Evolutionary conservation across 2,888 invertebrate genomes (phyloP).

Genomic region (Creontiades dilutus): DNA sequence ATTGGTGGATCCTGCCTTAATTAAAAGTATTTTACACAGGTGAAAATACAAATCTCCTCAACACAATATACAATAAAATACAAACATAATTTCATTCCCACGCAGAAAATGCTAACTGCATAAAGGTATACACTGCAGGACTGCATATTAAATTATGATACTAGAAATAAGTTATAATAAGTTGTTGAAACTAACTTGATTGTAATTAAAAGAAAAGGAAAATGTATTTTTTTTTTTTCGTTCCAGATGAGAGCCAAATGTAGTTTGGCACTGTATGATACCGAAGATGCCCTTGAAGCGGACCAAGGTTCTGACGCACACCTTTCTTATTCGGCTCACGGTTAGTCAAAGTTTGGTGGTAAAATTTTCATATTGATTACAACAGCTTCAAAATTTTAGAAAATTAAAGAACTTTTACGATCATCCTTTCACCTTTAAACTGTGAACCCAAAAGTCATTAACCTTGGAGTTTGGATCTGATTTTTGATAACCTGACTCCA

Average conservation of each 20-base stretch:
- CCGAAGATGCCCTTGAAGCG: slow-evolving; percentile 6
- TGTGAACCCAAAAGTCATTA: no score
- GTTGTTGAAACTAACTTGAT: no score
- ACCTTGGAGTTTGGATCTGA: no score
- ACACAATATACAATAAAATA: background rate
- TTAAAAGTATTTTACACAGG: no score
- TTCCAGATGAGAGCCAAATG: slow-evolving; percentile 33
- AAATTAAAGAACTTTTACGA: no score
- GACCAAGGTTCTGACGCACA: slow-evolving; percentile 11
- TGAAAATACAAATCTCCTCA: background rate
- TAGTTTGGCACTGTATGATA: slow-evolving; percentile 57
- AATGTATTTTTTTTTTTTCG: background rate
- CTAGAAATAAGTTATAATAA: no score
- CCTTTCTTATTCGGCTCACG: background rate
- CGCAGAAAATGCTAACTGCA: slow-evolving; percentile 40
- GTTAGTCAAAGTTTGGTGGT: background rate
- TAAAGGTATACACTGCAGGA: no score
- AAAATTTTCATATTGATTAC: background rate
- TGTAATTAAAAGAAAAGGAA: no score
- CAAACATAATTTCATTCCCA: slow-evolving; percentile 51
- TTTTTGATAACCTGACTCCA: no score
- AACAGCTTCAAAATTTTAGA: background rate
- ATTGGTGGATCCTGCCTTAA: no score
- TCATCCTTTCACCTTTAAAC: no score
- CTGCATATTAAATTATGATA: no score